These are phyloP conservation scores for Prunella strophiata DNA, from an alignment of 2,797 vertebrate species.

Conservation along the genomic window DNA sequence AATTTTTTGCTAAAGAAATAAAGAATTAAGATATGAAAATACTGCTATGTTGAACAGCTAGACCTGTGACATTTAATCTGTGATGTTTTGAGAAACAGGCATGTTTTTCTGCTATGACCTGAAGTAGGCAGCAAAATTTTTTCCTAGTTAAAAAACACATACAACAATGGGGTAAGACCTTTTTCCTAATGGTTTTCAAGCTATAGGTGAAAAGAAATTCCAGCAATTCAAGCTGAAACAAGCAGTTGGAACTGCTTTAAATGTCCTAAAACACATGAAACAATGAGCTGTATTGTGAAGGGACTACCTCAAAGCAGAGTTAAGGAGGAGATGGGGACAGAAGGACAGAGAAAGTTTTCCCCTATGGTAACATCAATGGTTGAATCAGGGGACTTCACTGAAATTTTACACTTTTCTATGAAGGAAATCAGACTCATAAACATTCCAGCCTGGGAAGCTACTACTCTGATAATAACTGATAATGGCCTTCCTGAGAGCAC, in stretches of 20 bases:
- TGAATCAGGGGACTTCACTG: background rate
- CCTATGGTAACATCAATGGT: background rate
- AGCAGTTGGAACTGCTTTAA: background rate
- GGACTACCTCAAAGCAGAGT: background rate
- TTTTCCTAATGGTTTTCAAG: background rate
- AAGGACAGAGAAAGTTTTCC: background rate
- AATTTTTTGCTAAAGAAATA: background rate
- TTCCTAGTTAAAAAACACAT: background rate
- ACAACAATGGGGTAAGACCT: background rate
- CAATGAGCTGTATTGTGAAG: accelerated
- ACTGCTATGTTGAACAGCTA: background rate
- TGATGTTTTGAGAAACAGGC: background rate
- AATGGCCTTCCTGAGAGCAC: background rate
- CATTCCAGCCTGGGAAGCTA: background rate
- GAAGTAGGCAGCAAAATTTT: background rate
- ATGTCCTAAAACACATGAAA: background rate
- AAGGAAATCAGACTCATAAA: background rate
- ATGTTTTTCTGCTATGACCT: background rate
- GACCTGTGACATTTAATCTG: background rate
- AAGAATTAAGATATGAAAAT: background rate
- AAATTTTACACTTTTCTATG: background rate
- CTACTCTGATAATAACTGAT: background rate
- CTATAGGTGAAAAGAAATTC: background rate
- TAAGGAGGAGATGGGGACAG: background rate
- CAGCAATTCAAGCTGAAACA: background rate